A percentile compares a stretch with the other conserved stretches of the same genome.
These are phyloP conservation scores for Tortrix viridana DNA, from an alignment of 2,888 invertebrate species.

Conservation along the genomic window DNA sequence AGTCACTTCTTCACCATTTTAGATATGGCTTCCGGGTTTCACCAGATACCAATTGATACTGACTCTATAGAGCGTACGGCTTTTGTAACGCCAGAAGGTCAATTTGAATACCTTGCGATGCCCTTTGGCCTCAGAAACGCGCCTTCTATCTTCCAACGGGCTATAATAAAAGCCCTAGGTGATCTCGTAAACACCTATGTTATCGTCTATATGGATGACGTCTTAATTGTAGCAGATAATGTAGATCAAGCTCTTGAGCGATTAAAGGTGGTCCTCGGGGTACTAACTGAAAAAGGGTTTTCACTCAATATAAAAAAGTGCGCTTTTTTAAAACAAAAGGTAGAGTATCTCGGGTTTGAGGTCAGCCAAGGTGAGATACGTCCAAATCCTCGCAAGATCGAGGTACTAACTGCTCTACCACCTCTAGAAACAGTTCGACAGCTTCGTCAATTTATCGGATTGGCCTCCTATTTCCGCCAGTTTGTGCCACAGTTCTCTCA, in stretches of 20 bases:
- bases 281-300: constrained; percentile 16
- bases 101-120: constrained; percentile 52
- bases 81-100: constrained; percentile 42
- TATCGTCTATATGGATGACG: constrained; percentile 28
- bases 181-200: constrained; percentile 7
- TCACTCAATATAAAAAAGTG: constrained; percentile 22
- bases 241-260: constrained; percentile 12
- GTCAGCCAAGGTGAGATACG: constrained; percentile 27
- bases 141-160: constrained; percentile 51
- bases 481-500: no score
- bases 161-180: constrained; percentile 16
- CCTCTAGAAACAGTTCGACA: background rate
- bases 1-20: constrained; percentile 6
- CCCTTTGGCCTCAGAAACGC: constrained; percentile 58
- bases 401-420: constrained; percentile 11
- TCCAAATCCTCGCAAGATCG: constrained; percentile 37
- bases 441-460: background rate
- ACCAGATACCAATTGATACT: constrained; percentile 10
- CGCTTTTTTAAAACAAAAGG: constrained; percentile 9
- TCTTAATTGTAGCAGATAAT: background rate
- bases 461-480: no score
- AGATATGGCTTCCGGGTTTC: constrained; percentile 21
- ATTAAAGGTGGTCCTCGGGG: background rate
- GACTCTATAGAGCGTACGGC: constrained; percentile 40
- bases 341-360: constrained; percentile 3